Evolutionary conservation across 2,113 vertebrate genomes (phyloP).

Genomic region (Formicarius rufipectus): DNA sequence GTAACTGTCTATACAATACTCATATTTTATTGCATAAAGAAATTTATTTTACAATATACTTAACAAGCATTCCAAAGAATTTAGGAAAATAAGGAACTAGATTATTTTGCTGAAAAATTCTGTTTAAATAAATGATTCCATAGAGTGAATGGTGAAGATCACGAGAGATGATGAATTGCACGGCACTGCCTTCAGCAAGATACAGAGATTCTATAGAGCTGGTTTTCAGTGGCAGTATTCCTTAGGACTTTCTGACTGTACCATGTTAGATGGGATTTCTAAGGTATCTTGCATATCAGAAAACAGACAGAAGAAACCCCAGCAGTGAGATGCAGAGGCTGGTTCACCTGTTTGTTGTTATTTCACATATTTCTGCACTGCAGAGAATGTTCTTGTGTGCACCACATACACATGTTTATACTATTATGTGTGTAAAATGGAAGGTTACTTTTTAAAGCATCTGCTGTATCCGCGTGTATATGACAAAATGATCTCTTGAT

Average conservation of each 20-base stretch:
- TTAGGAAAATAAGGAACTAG: neutral
- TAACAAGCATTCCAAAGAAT: neutral
- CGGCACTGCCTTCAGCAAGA: neutral
- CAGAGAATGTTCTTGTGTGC: neutral
- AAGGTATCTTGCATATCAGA: neutral
- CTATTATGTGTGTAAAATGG: neutral
- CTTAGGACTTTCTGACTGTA: neutral
- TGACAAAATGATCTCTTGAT: neutral
- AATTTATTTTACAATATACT: neutral
- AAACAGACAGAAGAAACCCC: neutral
- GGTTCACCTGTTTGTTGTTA: neutral
- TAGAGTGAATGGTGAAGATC: neutral
- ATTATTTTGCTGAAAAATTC: neutral
- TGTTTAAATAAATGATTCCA: neutral
- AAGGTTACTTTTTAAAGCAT: neutral
- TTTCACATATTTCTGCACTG: neutral
- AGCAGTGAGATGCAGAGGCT: neutral
- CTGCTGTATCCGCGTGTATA: neutral
- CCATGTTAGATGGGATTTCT: neutral
- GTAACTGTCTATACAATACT: neutral
- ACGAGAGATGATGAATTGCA: neutral
- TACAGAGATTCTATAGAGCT: neutral
- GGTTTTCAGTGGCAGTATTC: neutral
- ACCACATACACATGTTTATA: neutral
- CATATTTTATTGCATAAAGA: neutral